These are phyloP conservation scores for Arctopsyche grandis DNA, from an alignment of 1,140 invertebrate species.

Conservation along the genomic window DNA sequence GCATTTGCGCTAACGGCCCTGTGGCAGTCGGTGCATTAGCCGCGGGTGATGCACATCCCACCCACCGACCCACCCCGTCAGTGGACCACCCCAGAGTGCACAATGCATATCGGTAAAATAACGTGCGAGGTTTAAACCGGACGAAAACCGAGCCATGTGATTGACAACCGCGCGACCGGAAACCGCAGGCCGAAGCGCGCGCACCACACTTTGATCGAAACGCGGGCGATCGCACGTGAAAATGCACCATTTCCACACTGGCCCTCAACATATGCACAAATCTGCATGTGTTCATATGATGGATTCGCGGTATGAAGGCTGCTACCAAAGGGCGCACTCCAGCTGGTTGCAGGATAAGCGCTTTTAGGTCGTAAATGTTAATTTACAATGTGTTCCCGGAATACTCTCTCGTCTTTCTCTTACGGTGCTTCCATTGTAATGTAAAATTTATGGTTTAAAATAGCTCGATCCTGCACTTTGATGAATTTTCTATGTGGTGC, in stretches of 20 bases:
- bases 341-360: no score
- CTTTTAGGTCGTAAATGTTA: no score
- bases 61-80: no score
- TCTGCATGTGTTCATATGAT: background rate
- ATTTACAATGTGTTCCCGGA: no score
- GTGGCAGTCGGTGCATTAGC: slow-evolving; percentile 29
- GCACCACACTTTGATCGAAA: background rate
- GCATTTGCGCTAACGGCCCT: slow-evolving; percentile 37
- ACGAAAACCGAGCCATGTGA: slow-evolving; percentile 3
- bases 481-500: no score
- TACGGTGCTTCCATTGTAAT: no score
- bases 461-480: no score
- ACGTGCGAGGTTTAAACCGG: background rate
- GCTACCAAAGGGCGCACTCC: no score
- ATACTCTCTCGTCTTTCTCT: no score
- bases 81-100: background rate
- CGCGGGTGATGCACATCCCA: background rate
- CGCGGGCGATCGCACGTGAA: background rate
- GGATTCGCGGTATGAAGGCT: no score
- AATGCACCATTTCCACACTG: background rate
- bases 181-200: background rate
- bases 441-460: no score
- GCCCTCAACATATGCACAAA: background rate
- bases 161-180: background rate
- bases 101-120: slow-evolving; percentile 3